Evolutionary conservation across 2,113 vertebrate species (phyloP), one percentile per base, ranked within the genome.

Genomic region (Periophthalmus modestus): DNA sequence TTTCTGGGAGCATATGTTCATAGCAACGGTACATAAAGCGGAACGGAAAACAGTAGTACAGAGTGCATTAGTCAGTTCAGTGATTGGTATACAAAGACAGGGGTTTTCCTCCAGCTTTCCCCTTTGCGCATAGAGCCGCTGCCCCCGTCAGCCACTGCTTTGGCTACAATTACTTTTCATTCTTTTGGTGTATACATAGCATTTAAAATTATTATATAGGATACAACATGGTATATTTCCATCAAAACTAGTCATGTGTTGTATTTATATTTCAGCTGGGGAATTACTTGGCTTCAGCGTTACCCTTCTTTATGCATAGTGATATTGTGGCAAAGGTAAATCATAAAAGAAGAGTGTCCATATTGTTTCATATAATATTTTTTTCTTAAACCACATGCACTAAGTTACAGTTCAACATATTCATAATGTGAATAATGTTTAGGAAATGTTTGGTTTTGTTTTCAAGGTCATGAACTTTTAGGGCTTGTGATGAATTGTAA

Each of bases 21-120:
- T 92, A 92, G 92, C 92, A 93, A 93, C 91, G 84, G 85, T 88
- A 91, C 91, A 92, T 92, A 87, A 91, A 93, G 89, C 82, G 81
- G 80, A 92, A 93, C 86, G 89, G 90, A 93, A 94, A 94, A 92
- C 92, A 92, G 90, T 92, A 92, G 90, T 88, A 87, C 83, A 86
- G 86, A 80, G 81, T 71, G 80, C 87, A 89, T 91, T 92, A 91
- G 89, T 91, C 90, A 91, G 89, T 89, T 85, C 78, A 80, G 79
- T 69, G 80, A 86, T 88, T 90, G 89, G 85, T 91, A 91, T 80
- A 88, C 91, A 90, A 92, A 92, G 89, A 85, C 55, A 85, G 77
- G 89, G 86, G 83, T 85, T 92, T 92, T 90, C 87, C 89, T 89
- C 70, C 78, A 83, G 69, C 75, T 89, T 88, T 86, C 78, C 80